Evolutionary conservation across 2,113 vertebrate species (phyloP).

Genomic region (Irena cyanogastra): DNA sequence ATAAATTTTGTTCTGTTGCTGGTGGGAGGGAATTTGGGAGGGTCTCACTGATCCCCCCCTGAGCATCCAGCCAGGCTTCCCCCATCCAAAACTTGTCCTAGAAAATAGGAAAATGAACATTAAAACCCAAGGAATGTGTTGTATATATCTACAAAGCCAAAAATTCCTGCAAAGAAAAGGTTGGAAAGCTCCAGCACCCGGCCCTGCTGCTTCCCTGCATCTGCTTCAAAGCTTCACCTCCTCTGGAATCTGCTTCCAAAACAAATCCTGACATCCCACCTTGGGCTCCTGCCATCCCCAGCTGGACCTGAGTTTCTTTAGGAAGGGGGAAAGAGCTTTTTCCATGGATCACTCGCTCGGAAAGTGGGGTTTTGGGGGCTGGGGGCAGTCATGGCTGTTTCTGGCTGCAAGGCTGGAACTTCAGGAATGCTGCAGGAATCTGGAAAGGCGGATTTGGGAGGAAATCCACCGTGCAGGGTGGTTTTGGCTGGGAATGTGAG

Average conservation of each 20-base stretch:
- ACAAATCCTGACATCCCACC: neutral
- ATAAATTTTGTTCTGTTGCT: neutral
- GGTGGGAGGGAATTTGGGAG: neutral
- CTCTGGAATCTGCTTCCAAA: neutral
- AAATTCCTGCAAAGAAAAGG: neutral
- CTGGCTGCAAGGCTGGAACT: neutral
- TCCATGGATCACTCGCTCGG: rapidly evolving
- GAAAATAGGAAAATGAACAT: neutral
- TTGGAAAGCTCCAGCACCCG: neutral
- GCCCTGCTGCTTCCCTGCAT: neutral
- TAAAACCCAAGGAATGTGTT: neutral
- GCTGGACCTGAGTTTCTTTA: neutral
- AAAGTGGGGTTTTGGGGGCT: neutral
- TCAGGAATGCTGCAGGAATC: neutral
- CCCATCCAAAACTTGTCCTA: neutral
- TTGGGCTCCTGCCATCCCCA: slow-evolving; percentile 22
- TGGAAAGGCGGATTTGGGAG: neutral
- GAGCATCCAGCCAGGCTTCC: neutral
- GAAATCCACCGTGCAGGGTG: neutral
- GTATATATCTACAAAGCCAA: neutral
- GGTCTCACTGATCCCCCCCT: rapidly evolving
- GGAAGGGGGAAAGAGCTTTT: neutral
- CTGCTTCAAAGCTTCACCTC: neutral
- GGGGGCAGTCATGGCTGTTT: neutral
- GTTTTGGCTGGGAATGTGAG: neutral